Base-by-base conservation (phyloP, 1,140 invertebrate genomes). In the Heliothis virescens region DNA sequence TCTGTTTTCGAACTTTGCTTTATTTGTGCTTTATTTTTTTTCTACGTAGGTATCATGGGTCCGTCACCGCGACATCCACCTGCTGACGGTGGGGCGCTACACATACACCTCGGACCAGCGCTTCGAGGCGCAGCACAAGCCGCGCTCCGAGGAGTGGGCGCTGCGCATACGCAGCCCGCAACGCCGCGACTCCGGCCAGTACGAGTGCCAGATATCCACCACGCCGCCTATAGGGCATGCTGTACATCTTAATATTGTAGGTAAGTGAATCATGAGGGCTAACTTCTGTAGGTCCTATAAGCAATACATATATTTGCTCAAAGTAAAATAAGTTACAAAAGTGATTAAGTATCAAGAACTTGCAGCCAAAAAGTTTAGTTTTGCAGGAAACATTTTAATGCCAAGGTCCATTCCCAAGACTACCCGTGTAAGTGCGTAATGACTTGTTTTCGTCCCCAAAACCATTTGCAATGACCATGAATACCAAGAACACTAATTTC, bases 151-250 rank as follows among this genome's bases (percentile, higher is more conserved):
- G n/a, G n/a, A n/a, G 85, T 97, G 97, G 96, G 96, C 96, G 2
- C 88, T 98, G 87, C 90, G 94, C 94, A 96, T 98, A 95, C 95
- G 97, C 63, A 97, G 97, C 91, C 96, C 97, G 0, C 97, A 97
- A 91, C 95, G 96, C 16, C 96, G 96, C 82, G 98, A 98, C 92
- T 96, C 97, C 1, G 98, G 98, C 53, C 96, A 97, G 57, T 98
- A 98, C 90, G 97, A 98, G 92, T 98, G 98, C 87, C 98, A 98
- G 92, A 97, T 98, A 87, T 97, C 97, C 80, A 98, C 98, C 9
- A 98, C 97, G 7, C 98, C 98, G 41, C 97, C 97, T 29, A 96
- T 97, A 29, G 97, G 97, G 63, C 96, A 97, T 88, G 96, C 96
- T 11, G 96, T 98, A 57, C 96, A 96, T 87, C 95, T 98, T 16